phyloP scores from a whole-genome alignment of 1,140 invertebrate species.

The Bombus polaris region DNA sequence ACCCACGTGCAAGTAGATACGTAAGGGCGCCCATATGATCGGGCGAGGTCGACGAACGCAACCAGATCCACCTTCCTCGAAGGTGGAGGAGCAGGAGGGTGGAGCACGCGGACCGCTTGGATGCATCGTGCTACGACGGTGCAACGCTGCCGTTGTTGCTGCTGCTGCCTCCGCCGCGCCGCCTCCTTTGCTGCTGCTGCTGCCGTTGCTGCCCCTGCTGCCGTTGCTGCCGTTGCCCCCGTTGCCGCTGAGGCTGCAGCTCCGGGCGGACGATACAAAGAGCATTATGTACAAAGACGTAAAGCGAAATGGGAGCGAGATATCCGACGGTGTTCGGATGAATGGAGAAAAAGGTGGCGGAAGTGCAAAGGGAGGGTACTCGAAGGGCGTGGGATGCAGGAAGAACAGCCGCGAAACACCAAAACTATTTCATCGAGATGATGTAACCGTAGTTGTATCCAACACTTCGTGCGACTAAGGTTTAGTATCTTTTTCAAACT shows the following conservation, averaged over 20 bases:
- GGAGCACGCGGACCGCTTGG: conserved; percentile 24
- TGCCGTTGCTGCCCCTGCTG: conserved; percentile 19
- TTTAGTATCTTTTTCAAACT: neutral
- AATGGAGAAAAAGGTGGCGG: conserved; percentile 67
- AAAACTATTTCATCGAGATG: conserved; percentile 22
- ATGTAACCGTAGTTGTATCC: neutral
- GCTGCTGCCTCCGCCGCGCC: conserved; percentile 34
- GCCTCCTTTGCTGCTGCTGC: conserved; percentile 37
- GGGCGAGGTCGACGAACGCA: conserved; percentile 70
- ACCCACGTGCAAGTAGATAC: conserved; percentile 55
- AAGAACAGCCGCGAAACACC: conserved; percentile 36
- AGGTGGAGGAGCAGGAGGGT: conserved; percentile 38
- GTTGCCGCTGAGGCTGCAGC: conserved; percentile 36
- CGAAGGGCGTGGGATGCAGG: conserved; percentile 39
- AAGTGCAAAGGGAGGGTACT: conserved; percentile 26
- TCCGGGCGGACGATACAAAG: conserved; percentile 73
- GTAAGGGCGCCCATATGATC: conserved; percentile 62
- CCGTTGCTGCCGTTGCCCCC: neutral
- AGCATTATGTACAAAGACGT: conserved; percentile 78
- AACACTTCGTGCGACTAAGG: neutral
- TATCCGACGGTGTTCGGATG: conserved; percentile 72
- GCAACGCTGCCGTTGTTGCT: conserved; percentile 33
- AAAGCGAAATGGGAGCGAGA: conserved; percentile 77
- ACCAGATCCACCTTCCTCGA: conserved; percentile 57
- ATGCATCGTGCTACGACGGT: conserved; percentile 14